Evolutionary conservation across 2,888 invertebrate species (phyloP).

Genomic region (Lottia gigantea): DNA sequence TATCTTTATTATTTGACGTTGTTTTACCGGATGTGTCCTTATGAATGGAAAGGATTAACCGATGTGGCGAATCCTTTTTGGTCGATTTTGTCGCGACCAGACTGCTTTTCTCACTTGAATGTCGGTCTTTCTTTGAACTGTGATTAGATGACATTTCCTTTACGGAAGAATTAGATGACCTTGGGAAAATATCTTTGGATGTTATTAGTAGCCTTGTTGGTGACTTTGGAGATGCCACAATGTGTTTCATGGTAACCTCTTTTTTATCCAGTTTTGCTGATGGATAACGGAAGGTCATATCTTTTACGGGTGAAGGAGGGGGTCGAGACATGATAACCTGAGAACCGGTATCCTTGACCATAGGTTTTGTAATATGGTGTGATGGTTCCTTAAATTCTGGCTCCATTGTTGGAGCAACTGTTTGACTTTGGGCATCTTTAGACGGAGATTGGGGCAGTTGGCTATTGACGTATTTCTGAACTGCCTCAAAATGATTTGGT

Average conservation of each 20-base stretch:
- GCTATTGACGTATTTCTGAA: neutral
- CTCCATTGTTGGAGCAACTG: neutral
- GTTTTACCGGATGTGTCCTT: neutral
- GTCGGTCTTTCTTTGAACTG: neutral
- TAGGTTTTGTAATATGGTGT: neutral
- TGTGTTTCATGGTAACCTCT: neutral
- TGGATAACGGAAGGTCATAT: neutral
- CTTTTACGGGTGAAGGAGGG: neutral
- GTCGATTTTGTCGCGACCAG: neutral
- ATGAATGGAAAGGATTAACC: neutral
- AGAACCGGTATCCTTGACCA: neutral
- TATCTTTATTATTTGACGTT: neutral
- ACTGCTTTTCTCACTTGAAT: neutral
- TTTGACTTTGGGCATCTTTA: neutral
- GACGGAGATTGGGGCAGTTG: neutral
- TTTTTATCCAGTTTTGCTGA: neutral
- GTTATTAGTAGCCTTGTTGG: neutral
- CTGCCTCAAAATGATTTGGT: neutral
- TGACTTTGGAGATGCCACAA: no score
- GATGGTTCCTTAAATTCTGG: conserved; percentile 1
- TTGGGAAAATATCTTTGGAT: neutral
- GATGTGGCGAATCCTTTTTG: neutral
- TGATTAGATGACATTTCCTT: neutral
- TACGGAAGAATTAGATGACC: neutral
- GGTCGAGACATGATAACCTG: neutral